A percentile compares a stretch with the other conserved stretches of the same genome.
Evolutionary conservation across 2,797 vertebrate genomes (phyloP).

Genomic region (Thamnophis elegans): DNA sequence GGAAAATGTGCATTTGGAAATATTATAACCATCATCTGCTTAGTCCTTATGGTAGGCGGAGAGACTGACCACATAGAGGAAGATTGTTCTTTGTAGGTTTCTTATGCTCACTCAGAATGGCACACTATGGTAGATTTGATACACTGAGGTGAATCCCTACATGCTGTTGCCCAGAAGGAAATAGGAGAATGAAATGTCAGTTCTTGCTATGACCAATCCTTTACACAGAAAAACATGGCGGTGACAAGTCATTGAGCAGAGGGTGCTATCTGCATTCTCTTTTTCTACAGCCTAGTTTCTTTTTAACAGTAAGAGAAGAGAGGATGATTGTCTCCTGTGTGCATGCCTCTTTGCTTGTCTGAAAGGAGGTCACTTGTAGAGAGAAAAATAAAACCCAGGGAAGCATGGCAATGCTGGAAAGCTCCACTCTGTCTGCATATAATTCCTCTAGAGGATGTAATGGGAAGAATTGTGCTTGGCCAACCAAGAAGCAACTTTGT

Average conservation of each 20-base stretch:
- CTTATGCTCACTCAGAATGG: neutral
- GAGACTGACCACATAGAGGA: neutral
- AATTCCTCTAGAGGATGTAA: neutral
- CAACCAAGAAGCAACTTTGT: neutral
- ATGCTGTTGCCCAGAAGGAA: neutral
- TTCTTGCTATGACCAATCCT: neutral
- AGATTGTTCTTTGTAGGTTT: neutral
- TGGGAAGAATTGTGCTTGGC: neutral
- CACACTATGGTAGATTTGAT: neutral
- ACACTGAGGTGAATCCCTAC: neutral
- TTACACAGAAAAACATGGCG: neutral
- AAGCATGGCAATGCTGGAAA: neutral
- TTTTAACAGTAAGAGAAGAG: neutral
- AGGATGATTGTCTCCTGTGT: neutral
- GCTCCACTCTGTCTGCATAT: neutral
- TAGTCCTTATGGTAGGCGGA: neutral
- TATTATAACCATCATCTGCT: neutral
- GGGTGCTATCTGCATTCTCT: neutral
- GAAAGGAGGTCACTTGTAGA: neutral
- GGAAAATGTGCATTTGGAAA: neutral
- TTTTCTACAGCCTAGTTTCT: neutral
- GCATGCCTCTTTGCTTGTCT: neutral
- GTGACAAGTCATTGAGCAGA: neutral
- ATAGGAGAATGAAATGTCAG: neutral
- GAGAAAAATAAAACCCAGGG: neutral